phyloP scores from a whole-genome alignment of 2,797 vertebrate species.

The Xerus rutilus region DNA sequence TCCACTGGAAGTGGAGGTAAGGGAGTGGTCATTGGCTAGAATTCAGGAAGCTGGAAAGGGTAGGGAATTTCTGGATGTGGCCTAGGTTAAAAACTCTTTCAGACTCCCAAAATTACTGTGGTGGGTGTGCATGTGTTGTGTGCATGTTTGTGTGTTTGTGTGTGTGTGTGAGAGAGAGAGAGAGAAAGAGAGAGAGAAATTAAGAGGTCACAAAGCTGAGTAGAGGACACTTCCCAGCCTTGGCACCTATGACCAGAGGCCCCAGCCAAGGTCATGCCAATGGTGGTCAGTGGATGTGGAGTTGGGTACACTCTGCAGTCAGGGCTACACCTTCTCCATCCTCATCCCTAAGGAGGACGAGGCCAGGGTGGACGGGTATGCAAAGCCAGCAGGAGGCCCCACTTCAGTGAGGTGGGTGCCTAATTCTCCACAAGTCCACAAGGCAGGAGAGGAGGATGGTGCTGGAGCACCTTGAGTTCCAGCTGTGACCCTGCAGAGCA shows the following conservation, averaged over 20 bases:
- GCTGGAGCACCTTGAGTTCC: not conserved
- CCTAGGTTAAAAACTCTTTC: not conserved
- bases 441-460: not conserved
- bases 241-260: not conserved
- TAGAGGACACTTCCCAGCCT: not conserved
- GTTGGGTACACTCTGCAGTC: not conserved
- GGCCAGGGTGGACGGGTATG: not conserved
- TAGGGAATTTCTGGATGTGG: not conserved
- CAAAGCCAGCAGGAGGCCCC: not conserved
- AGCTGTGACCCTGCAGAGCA: not conserved
- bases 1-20: not conserved
- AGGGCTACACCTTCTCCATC: fast-evolving
- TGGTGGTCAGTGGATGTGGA: not conserved
- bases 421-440: not conserved
- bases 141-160: not conserved
- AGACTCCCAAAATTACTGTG: not conserved
- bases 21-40: not conserved
- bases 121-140: not conserved
- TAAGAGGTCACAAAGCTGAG: not conserved
- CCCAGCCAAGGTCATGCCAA: not conserved
- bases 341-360: not conserved
- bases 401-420: not conserved
- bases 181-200: not conserved
- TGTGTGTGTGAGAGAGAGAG: not conserved
- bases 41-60: not conserved